Conservation (phyloP, 2,888 invertebrate genomes). For the Neocrepidodera transversa region DNA sequence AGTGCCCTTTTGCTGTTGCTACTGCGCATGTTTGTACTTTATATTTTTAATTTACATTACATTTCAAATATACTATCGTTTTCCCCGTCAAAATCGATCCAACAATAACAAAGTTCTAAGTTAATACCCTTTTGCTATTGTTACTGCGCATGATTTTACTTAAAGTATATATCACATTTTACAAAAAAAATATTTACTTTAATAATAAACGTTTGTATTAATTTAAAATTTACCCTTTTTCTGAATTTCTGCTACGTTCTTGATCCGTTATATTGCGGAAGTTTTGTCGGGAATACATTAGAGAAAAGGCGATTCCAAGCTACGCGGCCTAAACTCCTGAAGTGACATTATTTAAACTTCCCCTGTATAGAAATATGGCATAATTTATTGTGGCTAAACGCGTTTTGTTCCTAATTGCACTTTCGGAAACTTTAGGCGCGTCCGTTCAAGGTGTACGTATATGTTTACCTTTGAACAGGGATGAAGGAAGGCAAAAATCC, state of each 20-base stretch:
- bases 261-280: slow-evolving; percentile 1
- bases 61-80: no score
- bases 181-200: no score
- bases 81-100: no score
- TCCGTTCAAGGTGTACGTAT: slow-evolving; percentile 7
- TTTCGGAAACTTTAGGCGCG: slow-evolving; percentile 48
- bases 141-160: no score
- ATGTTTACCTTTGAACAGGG: background rate
- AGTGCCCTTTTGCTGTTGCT: no score
- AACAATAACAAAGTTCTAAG: no score
- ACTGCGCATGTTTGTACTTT: no score
- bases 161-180: no score
- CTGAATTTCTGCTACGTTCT: background rate
- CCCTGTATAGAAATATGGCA: slow-evolving; percentile 56
- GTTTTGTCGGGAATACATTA: slow-evolving; percentile 4
- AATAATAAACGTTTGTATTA: no score
- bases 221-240: background rate
- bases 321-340: slow-evolving; percentile 33
- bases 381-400: slow-evolving; percentile 58
- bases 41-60: no score
- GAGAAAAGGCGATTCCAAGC: slow-evolving; percentile 1
- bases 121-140: no score
- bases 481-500: background rate
- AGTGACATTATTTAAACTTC: slow-evolving; percentile 58
- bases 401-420: slow-evolving; percentile 58